Evolutionary conservation across 2,113 vertebrate species (phyloP).

Genomic region (Otolemur garnettii): DNA sequence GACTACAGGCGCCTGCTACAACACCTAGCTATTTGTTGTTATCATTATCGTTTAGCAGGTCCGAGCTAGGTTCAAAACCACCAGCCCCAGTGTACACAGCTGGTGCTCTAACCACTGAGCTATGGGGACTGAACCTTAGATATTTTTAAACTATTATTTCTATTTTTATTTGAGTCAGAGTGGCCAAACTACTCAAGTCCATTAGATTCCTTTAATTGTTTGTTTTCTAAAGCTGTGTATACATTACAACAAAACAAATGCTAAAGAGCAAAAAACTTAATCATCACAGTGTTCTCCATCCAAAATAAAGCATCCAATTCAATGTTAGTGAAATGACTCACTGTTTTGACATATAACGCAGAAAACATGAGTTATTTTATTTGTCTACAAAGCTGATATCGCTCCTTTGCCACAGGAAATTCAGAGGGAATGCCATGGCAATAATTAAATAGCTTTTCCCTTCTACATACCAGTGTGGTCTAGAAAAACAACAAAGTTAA

Average conservation of each 20-base stretch:
- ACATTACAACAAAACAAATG: conserved; percentile 51
- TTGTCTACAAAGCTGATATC: neutral
- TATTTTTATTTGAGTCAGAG: conserved; percentile 30
- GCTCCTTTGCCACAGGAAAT: conserved; percentile 54
- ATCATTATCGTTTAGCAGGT: too few species aligned
- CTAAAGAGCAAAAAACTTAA: neutral
- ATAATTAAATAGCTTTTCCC: conserved; percentile 44
- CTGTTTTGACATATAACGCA: neutral
- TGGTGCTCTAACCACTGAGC: too few species aligned
- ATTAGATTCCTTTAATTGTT: conserved; percentile 30
- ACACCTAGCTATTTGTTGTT: too few species aligned
- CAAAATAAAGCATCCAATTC: conserved; percentile 31
- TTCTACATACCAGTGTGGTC: conserved; percentile 36
- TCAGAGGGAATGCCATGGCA: conserved; percentile 40
- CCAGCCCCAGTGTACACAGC: too few species aligned
- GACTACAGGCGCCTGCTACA: too few species aligned
- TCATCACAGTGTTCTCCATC: conserved; percentile 46
- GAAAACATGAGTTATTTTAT: conserved; percentile 59
- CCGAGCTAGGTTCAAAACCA: too few species aligned
- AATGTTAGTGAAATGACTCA: conserved; percentile 64
- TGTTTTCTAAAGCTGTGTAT: conserved; percentile 42
- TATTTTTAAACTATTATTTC: conserved; percentile 50
- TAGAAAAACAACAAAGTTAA: conserved; percentile 57
- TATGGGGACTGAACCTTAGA: neutral
- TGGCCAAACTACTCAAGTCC: neutral